Conservation (phyloP, 2,888 invertebrate genomes). For the Dermolepida albohirtum region DNA sequence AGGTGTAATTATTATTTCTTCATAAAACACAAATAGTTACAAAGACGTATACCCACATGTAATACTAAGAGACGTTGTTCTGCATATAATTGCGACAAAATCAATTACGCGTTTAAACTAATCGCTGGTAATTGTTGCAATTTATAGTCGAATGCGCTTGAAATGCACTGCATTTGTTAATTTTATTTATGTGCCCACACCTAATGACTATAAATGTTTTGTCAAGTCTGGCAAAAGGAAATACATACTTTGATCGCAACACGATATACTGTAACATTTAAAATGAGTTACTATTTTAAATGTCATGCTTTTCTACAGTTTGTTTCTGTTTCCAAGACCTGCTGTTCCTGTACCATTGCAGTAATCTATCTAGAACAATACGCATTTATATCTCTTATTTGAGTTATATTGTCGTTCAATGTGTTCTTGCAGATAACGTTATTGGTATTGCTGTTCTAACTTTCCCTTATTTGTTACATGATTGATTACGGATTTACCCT, state of each 20-base stretch:
- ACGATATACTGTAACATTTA: slow-evolving; percentile 19
- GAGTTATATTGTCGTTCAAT: slow-evolving; percentile 18
- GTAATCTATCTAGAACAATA: neutral
- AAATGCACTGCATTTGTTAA: neutral
- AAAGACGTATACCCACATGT: neutral
- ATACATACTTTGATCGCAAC: slow-evolving; percentile 3
- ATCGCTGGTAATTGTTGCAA: slow-evolving; percentile 26
- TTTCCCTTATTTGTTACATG: too few species aligned
- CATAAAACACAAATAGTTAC: slow-evolving; percentile 23
- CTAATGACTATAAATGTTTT: slow-evolving; percentile 9
- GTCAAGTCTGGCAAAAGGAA: slow-evolving; percentile 10
- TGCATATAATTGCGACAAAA: slow-evolving; percentile 24
- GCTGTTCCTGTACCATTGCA: neutral
- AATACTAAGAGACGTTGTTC: slow-evolving; percentile 2
- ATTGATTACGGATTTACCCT: too few species aligned
- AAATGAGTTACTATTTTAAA: slow-evolving; percentile 29
- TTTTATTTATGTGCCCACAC: slow-evolving; percentile 25
- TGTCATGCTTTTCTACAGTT: slow-evolving; percentile 15
- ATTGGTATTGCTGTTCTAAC: too few species aligned
- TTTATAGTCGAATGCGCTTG: slow-evolving; percentile 11
- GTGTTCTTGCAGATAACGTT: neutral
- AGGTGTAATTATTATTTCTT: slow-evolving; percentile 27
- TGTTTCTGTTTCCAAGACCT: slow-evolving; percentile 1
- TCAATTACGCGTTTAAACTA: slow-evolving; percentile 26
- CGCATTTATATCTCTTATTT: slow-evolving; percentile 22